phyloP scores from a whole-genome alignment of 2,113 vertebrate genomes.

The Lasiurus borealis region DNA sequence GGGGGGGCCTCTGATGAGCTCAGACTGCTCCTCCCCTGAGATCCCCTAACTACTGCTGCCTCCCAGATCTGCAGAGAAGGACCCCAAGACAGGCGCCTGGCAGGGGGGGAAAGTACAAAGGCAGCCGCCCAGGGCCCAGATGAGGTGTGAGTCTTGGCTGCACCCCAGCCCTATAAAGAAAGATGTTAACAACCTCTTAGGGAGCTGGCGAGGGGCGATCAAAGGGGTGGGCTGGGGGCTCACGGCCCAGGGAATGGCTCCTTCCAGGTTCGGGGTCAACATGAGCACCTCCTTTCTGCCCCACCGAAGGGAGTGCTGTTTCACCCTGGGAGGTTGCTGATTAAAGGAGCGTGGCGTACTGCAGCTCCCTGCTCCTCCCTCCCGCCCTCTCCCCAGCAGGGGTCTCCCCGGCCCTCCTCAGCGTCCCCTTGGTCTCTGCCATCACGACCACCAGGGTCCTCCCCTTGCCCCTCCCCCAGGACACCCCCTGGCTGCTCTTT shows the following conservation, averaged over 20 bases:
- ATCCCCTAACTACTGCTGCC: not conserved
- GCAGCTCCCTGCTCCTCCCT: not conserved
- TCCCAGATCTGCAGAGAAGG: not conserved
- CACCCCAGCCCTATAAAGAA: conserved; percentile 66
- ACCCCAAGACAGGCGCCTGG: not conserved
- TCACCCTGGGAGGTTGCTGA: not conserved
- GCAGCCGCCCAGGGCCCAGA: conserved; percentile 34
- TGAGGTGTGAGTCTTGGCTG: conserved; percentile 80
- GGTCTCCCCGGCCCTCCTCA: not conserved
- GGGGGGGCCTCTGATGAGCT: not conserved
- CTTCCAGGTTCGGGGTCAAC: not conserved
- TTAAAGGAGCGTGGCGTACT: not conserved
- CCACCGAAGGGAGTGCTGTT: not conserved
- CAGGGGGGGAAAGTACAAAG: conserved; percentile 71
- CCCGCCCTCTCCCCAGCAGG: not conserved
- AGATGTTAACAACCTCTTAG: conserved; percentile 70
- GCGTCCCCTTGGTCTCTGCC: not conserved
- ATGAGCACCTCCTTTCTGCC: conserved; percentile 12
- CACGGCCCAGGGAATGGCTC: not conserved
- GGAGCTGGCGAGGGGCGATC: conserved; percentile 57
- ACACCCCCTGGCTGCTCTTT: not conserved
- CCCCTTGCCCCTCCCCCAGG: not conserved
- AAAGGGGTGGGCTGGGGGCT: conserved; percentile 46
- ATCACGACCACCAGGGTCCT: not conserved
- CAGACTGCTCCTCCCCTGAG: not conserved